Evolutionary conservation across 53 echinoderm and acorn worm genomes (phyloP), one percentile per base, ranked within the genome.

Genomic region (Luidia sarsii): DNA sequence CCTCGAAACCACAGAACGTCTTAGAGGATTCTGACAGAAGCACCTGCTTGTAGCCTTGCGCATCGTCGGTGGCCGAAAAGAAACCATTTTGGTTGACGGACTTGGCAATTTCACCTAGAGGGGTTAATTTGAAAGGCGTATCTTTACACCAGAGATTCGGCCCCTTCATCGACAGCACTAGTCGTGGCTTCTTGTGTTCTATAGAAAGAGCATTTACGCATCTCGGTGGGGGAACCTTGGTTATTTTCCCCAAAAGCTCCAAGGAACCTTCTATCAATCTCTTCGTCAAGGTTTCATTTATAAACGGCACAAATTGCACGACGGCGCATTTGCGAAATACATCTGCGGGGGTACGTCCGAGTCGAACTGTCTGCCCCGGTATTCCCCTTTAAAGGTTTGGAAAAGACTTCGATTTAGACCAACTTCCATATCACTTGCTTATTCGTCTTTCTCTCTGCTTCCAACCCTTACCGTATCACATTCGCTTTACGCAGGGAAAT

Each of bases 131-230:
- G 11, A 41, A 41, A 6, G 41, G 41, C 6, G 41, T 41, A 41
- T 57, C 59, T 14, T 57, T 57, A 57, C 59, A 57, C 59, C 59
- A 57, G 25, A 65, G 39, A 39, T 65, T 65, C 13, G 65, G 65
- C 9, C 65, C 65, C 39, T 65, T 71, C 53, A 71, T 35, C 1
- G 71, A 71, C 4, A 71, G 29, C 2, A 71, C 54, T 36, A 53
- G 34, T 21, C 53, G 0, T 2, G 36, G 37, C 38, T 53, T 53
- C 1, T 11, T 30, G 4, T 34, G 50, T 28, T 69, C 69, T 28
- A 69, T 16, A 10, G 69, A 50, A 1, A 69, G 28, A 7, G 69
- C 50, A 24, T 69, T 69, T 16, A 69, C 33, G 50, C 50, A 69
- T 15, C 50, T 25, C 0, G 69, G 69, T 7, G 69, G 48, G 8